These are phyloP conservation scores for Drosophila pseudoananassae DNA, from an alignment of 1,140 invertebrate species.

Conservation along the genomic window DNA sequence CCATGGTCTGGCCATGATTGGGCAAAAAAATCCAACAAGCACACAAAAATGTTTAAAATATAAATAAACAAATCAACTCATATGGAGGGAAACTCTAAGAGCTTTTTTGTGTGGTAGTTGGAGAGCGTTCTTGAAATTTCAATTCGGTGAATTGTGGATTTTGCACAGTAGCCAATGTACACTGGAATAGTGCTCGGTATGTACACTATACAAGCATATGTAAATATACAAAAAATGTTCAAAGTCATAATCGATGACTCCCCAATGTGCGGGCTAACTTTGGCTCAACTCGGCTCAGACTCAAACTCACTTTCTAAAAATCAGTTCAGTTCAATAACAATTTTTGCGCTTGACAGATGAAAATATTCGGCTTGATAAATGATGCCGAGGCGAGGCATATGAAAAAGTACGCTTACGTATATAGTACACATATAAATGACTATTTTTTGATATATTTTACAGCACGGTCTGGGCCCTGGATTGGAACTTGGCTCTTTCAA, in stretches of 20 bases:
- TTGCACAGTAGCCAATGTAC: constrained; percentile 67
- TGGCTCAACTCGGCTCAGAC: constrained; percentile 2
- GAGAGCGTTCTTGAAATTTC: constrained; percentile 73
- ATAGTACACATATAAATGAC: constrained; percentile 33
- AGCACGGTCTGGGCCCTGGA: constrained; percentile 10
- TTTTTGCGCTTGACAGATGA: constrained; percentile 61
- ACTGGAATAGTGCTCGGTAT: not conserved
- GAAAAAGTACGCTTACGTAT: constrained; percentile 19
- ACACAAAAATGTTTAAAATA: constrained; percentile 55
- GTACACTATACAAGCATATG: not conserved
- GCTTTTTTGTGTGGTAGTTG: constrained; percentile 20
- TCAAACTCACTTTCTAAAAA: constrained; percentile 75
- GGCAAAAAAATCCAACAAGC: constrained; percentile 50
- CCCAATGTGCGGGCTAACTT: constrained; percentile 39
- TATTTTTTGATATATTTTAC: constrained; percentile 74
- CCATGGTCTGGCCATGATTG: constrained; percentile 66
- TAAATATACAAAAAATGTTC: constrained; percentile 32
- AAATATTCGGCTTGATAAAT: constrained; percentile 72
- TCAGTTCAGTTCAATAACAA: constrained; percentile 73
- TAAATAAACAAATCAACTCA: constrained; percentile 73
- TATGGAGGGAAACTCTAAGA: constrained; percentile 16
- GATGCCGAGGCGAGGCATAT: constrained; percentile 42
- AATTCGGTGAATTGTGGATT: constrained; percentile 64
- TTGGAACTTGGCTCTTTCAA: constrained; percentile 37
- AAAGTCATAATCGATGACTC: constrained; percentile 65